Conservation (phyloP, 2,113 vertebrate genomes). For the Brienomyrus brachyistius region DNA sequence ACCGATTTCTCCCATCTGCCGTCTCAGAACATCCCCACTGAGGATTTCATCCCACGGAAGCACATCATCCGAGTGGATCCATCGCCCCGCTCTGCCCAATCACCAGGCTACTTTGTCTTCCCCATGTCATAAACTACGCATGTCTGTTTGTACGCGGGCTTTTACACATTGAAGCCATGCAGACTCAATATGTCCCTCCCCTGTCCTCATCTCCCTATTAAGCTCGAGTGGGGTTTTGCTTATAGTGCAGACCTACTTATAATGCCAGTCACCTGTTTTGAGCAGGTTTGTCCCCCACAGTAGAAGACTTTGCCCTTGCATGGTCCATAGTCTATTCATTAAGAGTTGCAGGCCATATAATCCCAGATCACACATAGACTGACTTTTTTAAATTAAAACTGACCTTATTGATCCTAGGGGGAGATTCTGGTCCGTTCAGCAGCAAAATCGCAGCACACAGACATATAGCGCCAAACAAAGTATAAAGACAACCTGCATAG, state of each 20-base stretch:
- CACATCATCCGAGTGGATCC: background rate
- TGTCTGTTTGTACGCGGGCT: background rate
- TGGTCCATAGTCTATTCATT: background rate
- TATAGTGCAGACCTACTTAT: background rate
- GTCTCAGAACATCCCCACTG: constrained; percentile 10
- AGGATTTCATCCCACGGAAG: constrained; percentile 2
- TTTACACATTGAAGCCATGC: background rate
- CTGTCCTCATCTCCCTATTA: background rate
- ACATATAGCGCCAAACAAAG: background rate
- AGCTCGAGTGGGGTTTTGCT: background rate
- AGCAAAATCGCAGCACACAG: background rate
- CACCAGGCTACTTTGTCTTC: background rate
- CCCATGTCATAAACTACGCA: background rate
- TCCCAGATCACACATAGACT: background rate
- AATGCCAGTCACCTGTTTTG: background rate
- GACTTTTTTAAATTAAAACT: background rate
- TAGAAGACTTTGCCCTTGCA: background rate
- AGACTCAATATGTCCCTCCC: background rate
- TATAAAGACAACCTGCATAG: background rate
- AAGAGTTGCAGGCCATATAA: background rate
- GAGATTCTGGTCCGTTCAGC: background rate
- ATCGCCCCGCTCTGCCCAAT: background rate
- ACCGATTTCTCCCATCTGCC: constrained; percentile 32
- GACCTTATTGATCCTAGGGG: background rate
- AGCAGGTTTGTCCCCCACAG: background rate